phyloP scores from a whole-genome alignment of 2,113 vertebrate genomes.

The Puffinus mauretanicus region DNA sequence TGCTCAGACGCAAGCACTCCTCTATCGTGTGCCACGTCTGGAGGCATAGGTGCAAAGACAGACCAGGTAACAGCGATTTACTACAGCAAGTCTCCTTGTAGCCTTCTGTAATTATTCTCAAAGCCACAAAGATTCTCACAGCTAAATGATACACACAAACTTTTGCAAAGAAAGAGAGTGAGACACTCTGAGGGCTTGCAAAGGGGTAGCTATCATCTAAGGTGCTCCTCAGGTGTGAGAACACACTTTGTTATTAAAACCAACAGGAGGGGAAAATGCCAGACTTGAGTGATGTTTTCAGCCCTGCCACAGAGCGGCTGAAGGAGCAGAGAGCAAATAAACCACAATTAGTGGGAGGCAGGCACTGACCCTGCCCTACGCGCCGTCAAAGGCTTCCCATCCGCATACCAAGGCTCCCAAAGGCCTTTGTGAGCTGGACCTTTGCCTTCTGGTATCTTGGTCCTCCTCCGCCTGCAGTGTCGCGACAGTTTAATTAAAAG shows the following conservation, averaged over 20 bases:
- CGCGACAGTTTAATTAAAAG: constrained; percentile 20
- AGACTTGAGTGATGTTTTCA: background rate
- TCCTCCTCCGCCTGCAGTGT: background rate
- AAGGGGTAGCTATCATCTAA: background rate
- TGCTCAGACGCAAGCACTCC: background rate
- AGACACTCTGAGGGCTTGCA: background rate
- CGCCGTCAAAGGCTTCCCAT: background rate
- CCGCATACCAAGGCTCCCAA: background rate
- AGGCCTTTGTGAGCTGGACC: background rate
- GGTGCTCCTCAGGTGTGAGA: background rate
- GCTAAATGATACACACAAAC: background rate
- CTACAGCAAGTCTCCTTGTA: background rate
- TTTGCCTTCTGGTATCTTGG: background rate
- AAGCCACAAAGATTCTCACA: background rate
- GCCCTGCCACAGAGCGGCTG: background rate
- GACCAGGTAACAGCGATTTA: background rate
- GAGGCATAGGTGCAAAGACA: background rate
- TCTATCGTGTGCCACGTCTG: fast-evolving
- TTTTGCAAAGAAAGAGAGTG: background rate
- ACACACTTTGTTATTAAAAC: background rate
- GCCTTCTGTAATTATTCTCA: background rate
- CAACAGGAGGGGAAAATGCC: background rate
- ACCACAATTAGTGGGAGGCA: background rate
- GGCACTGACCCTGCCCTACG: background rate
- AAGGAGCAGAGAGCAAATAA: background rate